phyloP scores from a whole-genome alignment of 2,888 invertebrate species.

The Hypena proboscidalis region DNA sequence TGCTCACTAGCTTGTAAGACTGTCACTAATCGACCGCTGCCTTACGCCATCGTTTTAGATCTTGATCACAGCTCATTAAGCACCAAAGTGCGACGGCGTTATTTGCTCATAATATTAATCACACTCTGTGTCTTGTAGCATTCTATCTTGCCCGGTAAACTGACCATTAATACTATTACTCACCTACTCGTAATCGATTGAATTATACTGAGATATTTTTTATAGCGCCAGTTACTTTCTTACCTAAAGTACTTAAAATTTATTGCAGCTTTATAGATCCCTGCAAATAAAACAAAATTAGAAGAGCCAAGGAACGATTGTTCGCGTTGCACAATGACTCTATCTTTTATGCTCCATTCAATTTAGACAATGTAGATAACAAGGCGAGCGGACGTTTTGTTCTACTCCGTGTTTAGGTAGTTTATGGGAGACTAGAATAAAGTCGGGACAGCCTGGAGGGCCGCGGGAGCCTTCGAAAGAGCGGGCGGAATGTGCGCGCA shows the following conservation, averaged over 20 bases:
- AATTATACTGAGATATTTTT: too few species aligned
- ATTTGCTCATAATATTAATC: too few species aligned
- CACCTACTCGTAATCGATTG: too few species aligned
- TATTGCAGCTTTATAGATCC: neutral
- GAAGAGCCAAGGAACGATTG: slow-evolving; percentile 18
- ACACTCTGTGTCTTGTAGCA: too few species aligned
- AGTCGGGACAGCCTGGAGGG: slow-evolving; percentile 62
- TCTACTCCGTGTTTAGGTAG: slow-evolving; percentile 44
- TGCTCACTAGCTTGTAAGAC: slow-evolving; percentile 2
- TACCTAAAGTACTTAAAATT: neutral
- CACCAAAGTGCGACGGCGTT: too few species aligned
- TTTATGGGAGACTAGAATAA: slow-evolving; percentile 65
- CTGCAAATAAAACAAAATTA: slow-evolving; percentile 19
- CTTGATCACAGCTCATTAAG: too few species aligned
- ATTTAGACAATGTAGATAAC: slow-evolving; percentile 51
- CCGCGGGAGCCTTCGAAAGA: slow-evolving; percentile 72
- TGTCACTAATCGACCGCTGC: neutral
- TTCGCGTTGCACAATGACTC: slow-evolving; percentile 20
- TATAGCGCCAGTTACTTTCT: too few species aligned
- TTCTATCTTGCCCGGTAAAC: too few species aligned
- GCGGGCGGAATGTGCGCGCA: slow-evolving; percentile 81
- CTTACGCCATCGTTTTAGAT: neutral
- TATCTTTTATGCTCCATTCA: slow-evolving; percentile 47
- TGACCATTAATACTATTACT: too few species aligned
- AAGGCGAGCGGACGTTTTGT: slow-evolving; percentile 37